These are phyloP conservation scores for Dreissena polymorpha DNA, from an alignment of 1,140 invertebrate species.

Conservation along the genomic window DNA sequence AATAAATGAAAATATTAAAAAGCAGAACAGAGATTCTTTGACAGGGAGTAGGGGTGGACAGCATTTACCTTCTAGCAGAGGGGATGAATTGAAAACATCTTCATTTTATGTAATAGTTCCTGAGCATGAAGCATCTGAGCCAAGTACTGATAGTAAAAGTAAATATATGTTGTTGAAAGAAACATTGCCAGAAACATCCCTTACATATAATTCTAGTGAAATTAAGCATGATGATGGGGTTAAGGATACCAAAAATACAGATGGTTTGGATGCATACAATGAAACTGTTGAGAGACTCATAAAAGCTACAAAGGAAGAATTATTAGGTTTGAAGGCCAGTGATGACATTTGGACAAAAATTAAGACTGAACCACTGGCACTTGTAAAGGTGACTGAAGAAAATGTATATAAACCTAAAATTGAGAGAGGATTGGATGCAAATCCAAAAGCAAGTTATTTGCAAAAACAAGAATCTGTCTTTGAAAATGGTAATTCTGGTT, in stretches of 20 bases:
- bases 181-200: too few relatives aligned
- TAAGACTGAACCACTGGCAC: not conserved
- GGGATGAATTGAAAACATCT: slow-evolving; percentile 10
- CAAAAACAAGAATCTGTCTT: not conserved
- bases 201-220: too few relatives aligned
- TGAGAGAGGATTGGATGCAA: not conserved
- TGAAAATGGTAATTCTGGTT: not conserved
- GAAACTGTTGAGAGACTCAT: slow-evolving; percentile 54
- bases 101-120: slow-evolving; percentile 38
- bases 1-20: too few relatives aligned
- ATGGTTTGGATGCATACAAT: slow-evolving; percentile 48
- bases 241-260: not conserved
- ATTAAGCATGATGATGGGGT: too few relatives aligned
- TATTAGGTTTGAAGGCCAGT: slow-evolving; percentile 36
- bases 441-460: not conserved
- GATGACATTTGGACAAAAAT: slow-evolving; percentile 52
- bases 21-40: too few relatives aligned
- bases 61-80: too few relatives aligned
- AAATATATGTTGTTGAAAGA: too few relatives aligned
- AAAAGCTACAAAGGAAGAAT: slow-evolving; percentile 49
- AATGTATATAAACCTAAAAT: slow-evolving; percentile 13
- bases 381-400: not conserved
- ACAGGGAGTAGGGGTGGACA: too few relatives aligned
- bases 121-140: not conserved
- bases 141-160: not conserved